These are phyloP conservation scores for Petrocephalus sullivani DNA, from an alignment of 2,797 vertebrate genomes.

Conservation along the genomic window DNA sequence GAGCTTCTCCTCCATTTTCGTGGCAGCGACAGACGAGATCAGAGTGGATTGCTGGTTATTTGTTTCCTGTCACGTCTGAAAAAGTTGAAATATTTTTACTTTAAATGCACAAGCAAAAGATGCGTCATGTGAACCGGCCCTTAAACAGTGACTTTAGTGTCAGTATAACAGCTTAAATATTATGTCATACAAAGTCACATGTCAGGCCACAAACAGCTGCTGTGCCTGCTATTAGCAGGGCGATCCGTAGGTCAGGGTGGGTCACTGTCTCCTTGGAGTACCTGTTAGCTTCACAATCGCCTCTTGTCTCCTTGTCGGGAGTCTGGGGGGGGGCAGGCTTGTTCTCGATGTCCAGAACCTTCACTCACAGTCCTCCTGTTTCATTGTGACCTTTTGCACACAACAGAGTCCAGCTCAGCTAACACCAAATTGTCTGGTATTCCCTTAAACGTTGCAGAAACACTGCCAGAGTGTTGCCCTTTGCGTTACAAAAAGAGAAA, in stretches of 20 bases:
- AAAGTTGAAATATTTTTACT: too few relatives aligned
- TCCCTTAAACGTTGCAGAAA: slow-evolving; percentile 13
- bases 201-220: background rate
- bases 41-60: too few relatives aligned
- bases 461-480: background rate
- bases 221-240: slow-evolving; percentile 10
- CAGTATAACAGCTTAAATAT: background rate
- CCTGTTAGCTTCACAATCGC: background rate
- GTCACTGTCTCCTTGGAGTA: background rate
- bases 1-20: too few relatives aligned
- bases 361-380: background rate
- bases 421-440: background rate
- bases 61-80: too few relatives aligned
- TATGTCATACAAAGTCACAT: background rate
- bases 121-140: too few relatives aligned
- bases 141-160: background rate
- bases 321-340: background rate
- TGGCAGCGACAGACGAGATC: too few relatives aligned
- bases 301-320: slow-evolving; percentile 4
- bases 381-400: background rate
- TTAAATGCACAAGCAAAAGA: too few relatives aligned
- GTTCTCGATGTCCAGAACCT: background rate
- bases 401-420: background rate
- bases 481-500: background rate
- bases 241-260: background rate